These are phyloP conservation scores for Synergus umbraculus DNA, from an alignment of 2,888 invertebrate species.

Conservation along the genomic window DNA sequence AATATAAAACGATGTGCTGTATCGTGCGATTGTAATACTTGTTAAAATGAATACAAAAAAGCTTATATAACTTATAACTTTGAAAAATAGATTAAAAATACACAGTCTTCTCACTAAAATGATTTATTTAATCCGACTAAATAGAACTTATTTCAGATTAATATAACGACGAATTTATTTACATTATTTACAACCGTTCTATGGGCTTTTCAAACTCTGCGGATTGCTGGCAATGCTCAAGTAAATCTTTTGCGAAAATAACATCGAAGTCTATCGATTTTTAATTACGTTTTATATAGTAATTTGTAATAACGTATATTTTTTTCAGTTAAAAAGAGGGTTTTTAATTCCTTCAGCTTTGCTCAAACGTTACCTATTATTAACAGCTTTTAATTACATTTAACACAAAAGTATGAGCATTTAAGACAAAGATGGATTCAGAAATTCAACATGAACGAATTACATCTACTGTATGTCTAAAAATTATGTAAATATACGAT, in stretches of 20 bases:
- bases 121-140: conserved; percentile 70
- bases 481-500: conserved; percentile 22
- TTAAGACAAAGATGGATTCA: conserved; percentile 47
- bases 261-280: conserved; percentile 8
- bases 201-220: conserved; percentile 61
- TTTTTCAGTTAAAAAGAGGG: not conserved
- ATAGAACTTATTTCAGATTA: conserved; percentile 63
- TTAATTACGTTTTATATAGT: not conserved
- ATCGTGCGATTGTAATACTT: conserved; percentile 53
- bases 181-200: conserved; percentile 74
- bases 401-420: conserved; percentile 49
- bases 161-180: conserved; percentile 70
- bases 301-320: not conserved
- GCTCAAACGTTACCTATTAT: conserved; percentile 41
- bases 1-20: conserved; percentile 45
- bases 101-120: conserved; percentile 48
- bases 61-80: no score
- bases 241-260: conserved; percentile 43
- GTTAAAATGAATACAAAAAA: conserved; percentile 48
- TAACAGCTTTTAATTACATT: conserved; percentile 46
- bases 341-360: conserved; percentile 46
- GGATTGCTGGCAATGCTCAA: conserved; percentile 61
- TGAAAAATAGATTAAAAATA: conserved; percentile 43
- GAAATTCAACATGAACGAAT: conserved; percentile 4
- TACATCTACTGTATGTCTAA: conserved; percentile 15